Conservation (phyloP, 2,888 invertebrate species). For the Cryptosula pallasiana region DNA sequence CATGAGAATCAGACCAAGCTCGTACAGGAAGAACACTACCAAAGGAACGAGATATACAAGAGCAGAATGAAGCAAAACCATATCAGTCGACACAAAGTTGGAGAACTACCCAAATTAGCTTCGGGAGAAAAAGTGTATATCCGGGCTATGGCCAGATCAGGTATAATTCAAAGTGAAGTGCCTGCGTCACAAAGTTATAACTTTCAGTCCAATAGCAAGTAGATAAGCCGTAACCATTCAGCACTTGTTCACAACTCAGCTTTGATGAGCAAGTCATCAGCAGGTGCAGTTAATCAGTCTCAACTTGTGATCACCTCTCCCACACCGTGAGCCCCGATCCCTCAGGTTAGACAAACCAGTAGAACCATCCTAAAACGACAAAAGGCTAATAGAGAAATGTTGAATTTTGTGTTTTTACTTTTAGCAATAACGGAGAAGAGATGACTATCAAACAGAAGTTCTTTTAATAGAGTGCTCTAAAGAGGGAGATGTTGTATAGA, state of each 20-base stretch:
- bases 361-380: too few species aligned
- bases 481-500: too few species aligned
- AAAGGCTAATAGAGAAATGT: too few species aligned
- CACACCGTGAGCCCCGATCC: background rate
- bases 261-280: background rate
- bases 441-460: too few species aligned
- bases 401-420: too few species aligned
- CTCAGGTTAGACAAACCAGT: background rate
- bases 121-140: background rate
- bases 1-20: background rate
- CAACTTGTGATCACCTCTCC: background rate
- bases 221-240: background rate
- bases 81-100: background rate
- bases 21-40: background rate
- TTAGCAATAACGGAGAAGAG: too few species aligned
- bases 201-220: background rate
- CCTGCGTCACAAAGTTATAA: background rate
- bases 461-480: too few species aligned
- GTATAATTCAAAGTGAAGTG: background rate
- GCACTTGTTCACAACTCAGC: background rate
- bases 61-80: background rate
- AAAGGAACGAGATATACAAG: background rate
- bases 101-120: background rate
- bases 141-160: background rate
- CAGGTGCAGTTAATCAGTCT: background rate